Conservation (phyloP, 2,888 invertebrate species). For the Zygaena filipendulae region DNA sequence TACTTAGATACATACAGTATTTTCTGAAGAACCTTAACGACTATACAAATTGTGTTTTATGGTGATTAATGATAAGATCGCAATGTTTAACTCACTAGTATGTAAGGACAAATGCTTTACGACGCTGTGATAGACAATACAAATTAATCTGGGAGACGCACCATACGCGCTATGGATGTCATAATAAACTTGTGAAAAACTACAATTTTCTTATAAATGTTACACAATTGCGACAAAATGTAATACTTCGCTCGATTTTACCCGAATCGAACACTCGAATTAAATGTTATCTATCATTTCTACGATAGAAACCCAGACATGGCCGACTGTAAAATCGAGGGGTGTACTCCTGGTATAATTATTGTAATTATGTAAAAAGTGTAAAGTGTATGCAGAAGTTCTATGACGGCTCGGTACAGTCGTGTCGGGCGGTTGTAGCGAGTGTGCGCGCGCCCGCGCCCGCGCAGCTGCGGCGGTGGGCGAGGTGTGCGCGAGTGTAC, state of each 20-base stretch:
- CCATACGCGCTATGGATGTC: slow-evolving; percentile 50
- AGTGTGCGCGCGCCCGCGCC: slow-evolving; percentile 23
- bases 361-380: slow-evolving; percentile 39
- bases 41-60: slow-evolving; percentile 57
- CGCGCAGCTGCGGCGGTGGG: slow-evolving; percentile 19
- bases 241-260: no score
- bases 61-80: slow-evolving; percentile 63
- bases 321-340: slow-evolving; percentile 22
- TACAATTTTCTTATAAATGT: no score
- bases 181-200: no score
- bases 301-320: no score
- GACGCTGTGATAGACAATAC: slow-evolving; percentile 65
- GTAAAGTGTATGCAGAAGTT: slow-evolving; percentile 66
- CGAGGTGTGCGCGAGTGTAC: slow-evolving; percentile 18
- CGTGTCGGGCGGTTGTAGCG: slow-evolving; percentile 28
- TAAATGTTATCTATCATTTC: no score
- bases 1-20: slow-evolving; percentile 29
- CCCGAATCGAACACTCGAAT: no score
- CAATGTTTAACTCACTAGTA: slow-evolving; percentile 62
- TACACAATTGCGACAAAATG: no score
- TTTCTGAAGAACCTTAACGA: slow-evolving; percentile 61
- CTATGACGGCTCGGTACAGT: slow-evolving; percentile 37
- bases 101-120: slow-evolving; percentile 67
- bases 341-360: slow-evolving; percentile 19
- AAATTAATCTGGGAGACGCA: slow-evolving; percentile 52